These are phyloP conservation scores for Strix aluco DNA, from an alignment of 2,113 vertebrate species.

Conservation along the genomic window DNA sequence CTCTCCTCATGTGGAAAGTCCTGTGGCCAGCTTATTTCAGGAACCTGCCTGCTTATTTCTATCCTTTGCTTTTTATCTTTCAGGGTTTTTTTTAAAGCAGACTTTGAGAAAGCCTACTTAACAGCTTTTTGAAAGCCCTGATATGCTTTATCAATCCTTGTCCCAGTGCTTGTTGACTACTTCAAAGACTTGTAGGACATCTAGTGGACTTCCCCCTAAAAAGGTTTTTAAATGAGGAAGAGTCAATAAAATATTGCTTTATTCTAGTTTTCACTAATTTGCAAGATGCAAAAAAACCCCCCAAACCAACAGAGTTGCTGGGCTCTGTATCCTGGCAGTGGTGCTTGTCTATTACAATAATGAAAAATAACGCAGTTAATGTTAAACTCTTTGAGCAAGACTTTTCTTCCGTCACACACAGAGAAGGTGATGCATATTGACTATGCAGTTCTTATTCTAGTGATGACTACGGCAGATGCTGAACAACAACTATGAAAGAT, in stretches of 20 bases:
- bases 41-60: background rate
- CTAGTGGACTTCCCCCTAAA: background rate
- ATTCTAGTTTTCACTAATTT: background rate
- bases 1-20: background rate
- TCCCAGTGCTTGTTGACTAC: background rate
- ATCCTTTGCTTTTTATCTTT: background rate
- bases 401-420: too few species aligned
- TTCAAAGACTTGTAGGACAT: background rate
- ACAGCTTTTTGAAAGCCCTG: background rate
- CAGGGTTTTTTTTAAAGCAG: background rate
- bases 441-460: background rate
- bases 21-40: background rate
- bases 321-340: background rate
- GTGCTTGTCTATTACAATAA: background rate
- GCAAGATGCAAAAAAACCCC: background rate
- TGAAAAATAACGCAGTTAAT: background rate
- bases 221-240: background rate
- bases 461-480: background rate
- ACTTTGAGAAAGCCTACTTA: background rate
- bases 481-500: background rate
- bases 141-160: accelerated
- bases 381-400: background rate
- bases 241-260: background rate
- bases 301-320: background rate
- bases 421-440: background rate